These are phyloP conservation scores for Sphaeridia pumilis DNA, from an alignment of 2,888 invertebrate species.

Conservation along the genomic window DNA sequence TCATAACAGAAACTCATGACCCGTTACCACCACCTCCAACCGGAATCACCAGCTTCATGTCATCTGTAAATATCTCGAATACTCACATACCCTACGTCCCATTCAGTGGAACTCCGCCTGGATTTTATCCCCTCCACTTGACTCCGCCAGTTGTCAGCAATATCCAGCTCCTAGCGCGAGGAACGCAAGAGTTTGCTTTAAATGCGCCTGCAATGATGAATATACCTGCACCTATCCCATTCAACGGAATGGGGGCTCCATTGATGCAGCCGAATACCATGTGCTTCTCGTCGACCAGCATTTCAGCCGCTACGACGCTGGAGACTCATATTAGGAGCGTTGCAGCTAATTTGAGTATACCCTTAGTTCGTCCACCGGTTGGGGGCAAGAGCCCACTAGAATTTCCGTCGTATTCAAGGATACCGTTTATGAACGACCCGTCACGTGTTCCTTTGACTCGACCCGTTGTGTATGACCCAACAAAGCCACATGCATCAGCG, in stretches of 20 bases:
- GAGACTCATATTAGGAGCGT: conserved; percentile 33
- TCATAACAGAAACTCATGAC: not conserved
- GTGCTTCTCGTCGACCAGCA: conserved; percentile 21
- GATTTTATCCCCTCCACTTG: conserved; percentile 24
- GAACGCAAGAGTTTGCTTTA: conserved; percentile 19
- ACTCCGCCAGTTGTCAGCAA: conserved; percentile 30
- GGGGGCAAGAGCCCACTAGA: conserved; percentile 11
- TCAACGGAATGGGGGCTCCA: conserved; percentile 14
- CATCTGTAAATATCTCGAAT: conserved; percentile 4
- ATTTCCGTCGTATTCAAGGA: conserved; percentile 11
- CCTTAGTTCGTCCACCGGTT: conserved; percentile 31
- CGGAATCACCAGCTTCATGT: conserved; percentile 9
- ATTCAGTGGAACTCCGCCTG: conserved; percentile 2
- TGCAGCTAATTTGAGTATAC: conserved; percentile 35
- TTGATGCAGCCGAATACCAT: conserved; percentile 15
- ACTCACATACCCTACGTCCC: conserved; percentile 1
- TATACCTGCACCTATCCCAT: conserved; percentile 26
- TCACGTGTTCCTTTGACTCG: conserved; percentile 1
- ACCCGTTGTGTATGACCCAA: not conserved
- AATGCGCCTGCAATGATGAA: conserved; percentile 18
- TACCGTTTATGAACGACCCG: not conserved
- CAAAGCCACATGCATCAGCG: conserved; percentile 26
- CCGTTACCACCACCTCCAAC: not conserved
- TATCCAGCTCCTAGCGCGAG: conserved; percentile 28
- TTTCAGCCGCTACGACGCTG: conserved; percentile 28